phyloP scores from a whole-genome alignment of 2,797 vertebrate genomes.

The Ctenopoma multispine region DNA sequence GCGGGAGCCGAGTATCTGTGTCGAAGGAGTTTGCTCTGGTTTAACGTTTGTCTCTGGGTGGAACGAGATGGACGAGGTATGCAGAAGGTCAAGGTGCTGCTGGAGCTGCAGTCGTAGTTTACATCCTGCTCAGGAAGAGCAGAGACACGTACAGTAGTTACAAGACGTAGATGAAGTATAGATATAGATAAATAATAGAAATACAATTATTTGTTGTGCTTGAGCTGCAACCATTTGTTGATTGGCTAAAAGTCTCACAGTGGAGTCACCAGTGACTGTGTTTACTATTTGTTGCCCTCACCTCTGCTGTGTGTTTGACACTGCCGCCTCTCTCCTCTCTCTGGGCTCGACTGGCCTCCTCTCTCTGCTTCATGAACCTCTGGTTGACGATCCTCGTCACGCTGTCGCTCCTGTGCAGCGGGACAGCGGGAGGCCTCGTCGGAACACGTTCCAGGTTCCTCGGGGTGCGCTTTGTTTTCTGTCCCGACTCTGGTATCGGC shows the following conservation, averaged over 20 bases:
- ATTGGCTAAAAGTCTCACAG: neutral
- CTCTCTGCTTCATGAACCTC: conserved; percentile 90
- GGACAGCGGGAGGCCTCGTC: conserved; percentile 65
- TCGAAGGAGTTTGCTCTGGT: conserved; percentile 87
- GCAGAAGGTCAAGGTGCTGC: conserved; percentile 92
- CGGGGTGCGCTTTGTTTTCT: conserved; percentile 73
- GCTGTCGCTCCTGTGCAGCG: conserved; percentile 84
- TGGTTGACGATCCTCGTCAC: conserved; percentile 91
- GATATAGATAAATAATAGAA: too few relatives aligned
- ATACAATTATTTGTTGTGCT: too few relatives aligned
- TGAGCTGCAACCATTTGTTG: neutral
- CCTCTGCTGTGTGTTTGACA: conserved; percentile 86
- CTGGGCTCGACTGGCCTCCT: conserved; percentile 80
- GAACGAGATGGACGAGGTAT: conserved; percentile 90
- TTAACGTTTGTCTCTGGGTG: conserved; percentile 82
- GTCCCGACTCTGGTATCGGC: conserved; percentile 43
- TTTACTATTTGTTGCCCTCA: conserved; percentile 57
- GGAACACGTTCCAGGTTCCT: conserved; percentile 82
- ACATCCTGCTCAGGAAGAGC: conserved; percentile 83
- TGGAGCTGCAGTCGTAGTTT: conserved; percentile 91
- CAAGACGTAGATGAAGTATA: neutral
- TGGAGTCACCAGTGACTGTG: neutral
- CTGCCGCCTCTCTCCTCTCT: conserved; percentile 69
- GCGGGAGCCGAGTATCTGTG: conserved; percentile 77
- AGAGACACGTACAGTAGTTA: neutral